Evolutionary conservation across 2,113 vertebrate species (phyloP).

Genomic region (Zapus hudsonius): DNA sequence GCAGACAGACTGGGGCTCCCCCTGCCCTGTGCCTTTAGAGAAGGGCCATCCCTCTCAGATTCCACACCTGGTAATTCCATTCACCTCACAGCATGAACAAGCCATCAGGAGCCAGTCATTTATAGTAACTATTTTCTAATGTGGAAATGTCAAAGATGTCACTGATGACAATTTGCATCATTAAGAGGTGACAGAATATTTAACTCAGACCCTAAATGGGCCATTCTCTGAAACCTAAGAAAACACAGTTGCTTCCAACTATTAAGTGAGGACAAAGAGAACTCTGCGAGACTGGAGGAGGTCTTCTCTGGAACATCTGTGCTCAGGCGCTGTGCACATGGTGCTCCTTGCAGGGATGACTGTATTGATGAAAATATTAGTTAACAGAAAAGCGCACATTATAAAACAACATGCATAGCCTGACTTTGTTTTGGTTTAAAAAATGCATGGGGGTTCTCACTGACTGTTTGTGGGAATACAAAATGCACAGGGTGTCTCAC

Average conservation of each 20-base stretch:
- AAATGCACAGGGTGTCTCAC: background rate
- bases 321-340: background rate
- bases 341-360: background rate
- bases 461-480: background rate
- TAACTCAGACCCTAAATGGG: background rate
- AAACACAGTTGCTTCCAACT: background rate
- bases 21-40: background rate
- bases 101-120: slow-evolving; percentile 29
- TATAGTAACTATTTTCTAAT: slow-evolving; percentile 44
- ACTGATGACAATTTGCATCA: slow-evolving; percentile 34
- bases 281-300: background rate
- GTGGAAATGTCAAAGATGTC: slow-evolving; percentile 58
- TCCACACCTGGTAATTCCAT: slow-evolving; percentile 25
- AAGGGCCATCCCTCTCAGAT: background rate
- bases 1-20: background rate
- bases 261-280: background rate
- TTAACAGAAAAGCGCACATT: background rate
- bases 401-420: background rate
- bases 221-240: background rate
- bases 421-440: background rate
- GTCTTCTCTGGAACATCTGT: background rate
- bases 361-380: background rate
- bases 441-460: background rate
- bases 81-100: background rate
- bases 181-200: slow-evolving; percentile 15